These are phyloP conservation scores for Schizopygopsis pylzovi DNA, from an alignment of 2,797 vertebrate species.

Conservation along the genomic window DNA sequence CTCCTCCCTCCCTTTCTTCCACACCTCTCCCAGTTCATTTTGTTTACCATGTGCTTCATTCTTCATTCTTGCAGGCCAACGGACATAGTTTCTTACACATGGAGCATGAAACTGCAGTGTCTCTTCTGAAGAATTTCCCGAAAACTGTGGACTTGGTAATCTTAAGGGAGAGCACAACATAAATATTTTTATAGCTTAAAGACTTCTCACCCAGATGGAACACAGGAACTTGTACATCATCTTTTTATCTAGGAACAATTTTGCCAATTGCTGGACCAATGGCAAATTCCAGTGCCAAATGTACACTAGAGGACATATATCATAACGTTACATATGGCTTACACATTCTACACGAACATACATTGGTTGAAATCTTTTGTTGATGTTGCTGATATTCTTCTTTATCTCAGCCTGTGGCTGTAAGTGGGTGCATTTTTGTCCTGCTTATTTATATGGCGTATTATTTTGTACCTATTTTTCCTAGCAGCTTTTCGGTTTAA, in stretches of 20 bases:
- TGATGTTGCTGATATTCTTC: slow-evolving; percentile 81
- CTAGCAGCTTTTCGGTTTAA: slow-evolving; percentile 80
- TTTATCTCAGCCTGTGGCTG: slow-evolving; percentile 87
- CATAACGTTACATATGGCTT: slow-evolving; percentile 78
- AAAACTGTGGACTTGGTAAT: slow-evolving; percentile 98
- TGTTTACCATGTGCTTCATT: slow-evolving; percentile 67
- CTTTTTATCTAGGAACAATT: slow-evolving; percentile 87
- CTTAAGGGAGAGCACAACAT: slow-evolving; percentile 97
- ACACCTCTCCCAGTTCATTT: slow-evolving; percentile 44
- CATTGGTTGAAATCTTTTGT: slow-evolving; percentile 78
- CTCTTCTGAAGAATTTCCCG: slow-evolving; percentile 99
- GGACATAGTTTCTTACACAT: slow-evolving; percentile 99
- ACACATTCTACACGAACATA: slow-evolving; percentile 42
- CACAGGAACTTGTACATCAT: slow-evolving; percentile 71
- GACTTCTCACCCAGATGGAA: slow-evolving; percentile 61
- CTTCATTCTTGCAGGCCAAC: slow-evolving; percentile 87
- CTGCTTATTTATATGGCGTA: slow-evolving; percentile 62
- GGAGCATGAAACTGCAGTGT: slow-evolving; percentile 98
- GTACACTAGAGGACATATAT: slow-evolving; percentile 89
- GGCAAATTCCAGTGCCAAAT: slow-evolving; percentile 99
- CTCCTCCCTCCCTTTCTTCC: slow-evolving; percentile 28
- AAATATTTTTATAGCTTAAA: slow-evolving; percentile 73
- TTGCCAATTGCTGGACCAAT: slow-evolving; percentile 99
- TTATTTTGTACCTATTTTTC: slow-evolving; percentile 80
- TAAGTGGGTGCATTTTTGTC: slow-evolving; percentile 80